Evolutionary conservation across 1,140 invertebrate genomes (phyloP), one percentile per base, ranked within the genome.

Genomic region (Ephestia elutella): DNA sequence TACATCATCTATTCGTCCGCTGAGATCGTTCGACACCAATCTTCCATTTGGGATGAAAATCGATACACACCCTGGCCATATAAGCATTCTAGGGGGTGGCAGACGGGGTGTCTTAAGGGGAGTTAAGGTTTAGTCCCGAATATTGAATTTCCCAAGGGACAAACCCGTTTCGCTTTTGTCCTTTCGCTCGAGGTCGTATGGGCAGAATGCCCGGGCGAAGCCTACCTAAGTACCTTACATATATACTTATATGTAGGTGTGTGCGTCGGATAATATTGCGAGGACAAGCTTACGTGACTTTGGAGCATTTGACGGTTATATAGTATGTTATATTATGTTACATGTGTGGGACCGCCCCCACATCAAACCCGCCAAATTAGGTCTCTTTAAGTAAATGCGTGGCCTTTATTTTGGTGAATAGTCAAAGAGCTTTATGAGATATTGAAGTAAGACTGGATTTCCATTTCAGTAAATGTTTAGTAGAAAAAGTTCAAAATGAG

Each of bases 141-240:
- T 88, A 88, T 88, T 88, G 86, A 88, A 88, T 88, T 88, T 88
- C 86, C 86, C 86, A 80, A 83, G 83, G 86, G 86, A 86, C 83
- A 88, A 88, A 88, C 86, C 83, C 83, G 86, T 86, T 88, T 88
- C 83, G 75, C 83, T 83, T n/a, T 88, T 86, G 83, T 86, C 86
- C 86, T 82, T 88, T 85, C 70, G 75, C 69, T 75, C 77, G 78
- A 80, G 82, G 83, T 82, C 81, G 80, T 80, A 73, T 82, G 76
- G 83, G 81, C 79, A 78, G 74, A 15, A 78, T 86, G 82, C 85
- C 80, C 81, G 82, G 82, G 85, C 79, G 63, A 7, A 13, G 38
- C 56, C 32, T 50, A 60, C 25, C 44, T 55, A 61, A 63, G 73
- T 70, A 70, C 21, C 77, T 65, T 76, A 76, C 68, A 54, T 64